Base-by-base conservation (phyloP, 2,797 vertebrate genomes). In the Steatocranus sp. region DNA sequence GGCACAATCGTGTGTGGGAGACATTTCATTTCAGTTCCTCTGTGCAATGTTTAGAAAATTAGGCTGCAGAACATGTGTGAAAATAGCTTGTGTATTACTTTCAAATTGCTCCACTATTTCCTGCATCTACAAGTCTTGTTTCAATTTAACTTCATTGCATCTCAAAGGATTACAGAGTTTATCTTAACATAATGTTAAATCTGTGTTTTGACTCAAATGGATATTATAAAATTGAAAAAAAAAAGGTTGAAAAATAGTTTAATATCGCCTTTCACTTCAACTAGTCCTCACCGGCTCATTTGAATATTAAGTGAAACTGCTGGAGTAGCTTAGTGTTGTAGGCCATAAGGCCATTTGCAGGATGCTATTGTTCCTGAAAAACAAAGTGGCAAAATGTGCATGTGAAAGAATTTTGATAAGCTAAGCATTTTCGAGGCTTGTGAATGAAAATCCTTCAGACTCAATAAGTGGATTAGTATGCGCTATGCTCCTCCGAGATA, bases 361-460 rank as follows among this genome's bases (percentile, higher is more conserved):
- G 83, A 79, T 83, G 77, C 87, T 75, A 95, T 96, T 96, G 93
- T 96, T 94, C 87, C 88, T 80, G 20, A 87, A 88, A 93, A 85
- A 95, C 92, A 91, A 94, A 94, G 89, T 94, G 84, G 58, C 73
- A 92, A 94, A 96, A 93, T 92, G 92, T 96, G 93, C 92, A 93
- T 92, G 81, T 89, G 85, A 90, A 81, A 78, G 83, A 70, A 78
- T 92, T 87, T 93, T 91, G 94, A 96, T 96, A 96, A 96, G 95
- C 82, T 83, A 76, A 81, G 90, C 86, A 83, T 92, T 94, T 91
- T 91, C 84, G 75, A 79, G 86, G 86, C 80, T 41, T 73, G 53
- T 75, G 85, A 93, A 91, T 91, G 86, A 91, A 93, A 92, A 94
- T 87, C 87, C 90, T 89, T 91, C 85, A 90, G 83, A 92, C 87